Conservation (phyloP, 2,113 vertebrate genomes). For the Oryzias javanicus region DNA sequence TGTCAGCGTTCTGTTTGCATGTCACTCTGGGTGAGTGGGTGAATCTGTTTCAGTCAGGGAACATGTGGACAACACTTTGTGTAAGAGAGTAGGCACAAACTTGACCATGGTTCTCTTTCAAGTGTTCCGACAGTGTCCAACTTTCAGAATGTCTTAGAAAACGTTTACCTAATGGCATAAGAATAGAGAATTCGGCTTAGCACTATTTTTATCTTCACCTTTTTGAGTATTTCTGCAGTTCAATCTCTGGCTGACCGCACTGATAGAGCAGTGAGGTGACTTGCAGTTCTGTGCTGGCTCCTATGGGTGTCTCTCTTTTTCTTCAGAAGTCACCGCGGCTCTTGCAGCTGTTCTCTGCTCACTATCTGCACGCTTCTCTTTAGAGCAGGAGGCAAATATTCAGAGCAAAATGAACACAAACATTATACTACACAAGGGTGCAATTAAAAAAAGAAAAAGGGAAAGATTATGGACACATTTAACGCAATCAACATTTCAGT, state of each 20-base stretch:
- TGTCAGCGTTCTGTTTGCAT: constrained; percentile 22
- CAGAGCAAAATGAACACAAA: constrained; percentile 10
- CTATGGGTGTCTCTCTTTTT: constrained; percentile 82
- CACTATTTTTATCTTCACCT: not conserved
- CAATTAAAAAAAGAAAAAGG: constrained; percentile 13
- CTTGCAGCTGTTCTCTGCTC: constrained; percentile 18
- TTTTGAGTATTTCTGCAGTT: constrained; percentile 6
- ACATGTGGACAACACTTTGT: constrained; percentile 76
- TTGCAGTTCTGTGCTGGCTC: constrained; percentile 65
- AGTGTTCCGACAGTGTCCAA: not conserved
- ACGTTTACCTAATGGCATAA: not conserved
- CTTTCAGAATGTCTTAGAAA: not conserved
- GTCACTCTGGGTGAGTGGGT: constrained; percentile 18
- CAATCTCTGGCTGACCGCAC: constrained; percentile 8
- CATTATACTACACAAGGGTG: constrained; percentile 9
- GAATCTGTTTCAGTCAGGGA: constrained; percentile 22
- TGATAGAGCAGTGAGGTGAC: not conserved
- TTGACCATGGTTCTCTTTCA: constrained; percentile 49
- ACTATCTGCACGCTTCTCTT: not conserved
- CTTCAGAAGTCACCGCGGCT: constrained; percentile 58
- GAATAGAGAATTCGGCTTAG: not conserved
- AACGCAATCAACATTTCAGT: constrained; percentile 1
- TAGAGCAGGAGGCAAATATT: constrained; percentile 29
- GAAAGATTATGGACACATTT: not conserved
- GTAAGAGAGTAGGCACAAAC: constrained; percentile 69